Conservation (phyloP, 2,113 vertebrate species). For the Megaceryle maxima region DNA sequence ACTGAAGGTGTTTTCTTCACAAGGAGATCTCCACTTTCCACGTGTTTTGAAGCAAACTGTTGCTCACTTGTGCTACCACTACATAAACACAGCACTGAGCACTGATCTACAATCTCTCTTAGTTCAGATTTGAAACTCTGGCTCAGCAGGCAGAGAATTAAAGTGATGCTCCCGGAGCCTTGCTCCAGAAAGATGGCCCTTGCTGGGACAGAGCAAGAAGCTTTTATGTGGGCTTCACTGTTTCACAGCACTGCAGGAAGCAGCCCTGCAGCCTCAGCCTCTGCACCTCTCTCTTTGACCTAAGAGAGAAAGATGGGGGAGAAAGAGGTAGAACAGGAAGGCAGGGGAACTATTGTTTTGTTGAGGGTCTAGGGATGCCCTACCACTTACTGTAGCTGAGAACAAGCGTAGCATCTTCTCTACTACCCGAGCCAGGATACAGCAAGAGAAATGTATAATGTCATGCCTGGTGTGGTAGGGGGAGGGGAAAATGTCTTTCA, state of each 20-base stretch:
- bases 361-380: not conserved
- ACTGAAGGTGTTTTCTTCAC: not conserved
- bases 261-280: not conserved
- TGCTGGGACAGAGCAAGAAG: not conserved
- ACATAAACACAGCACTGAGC: not conserved
- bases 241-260: not conserved
- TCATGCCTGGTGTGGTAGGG: not conserved
- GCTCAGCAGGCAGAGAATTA: not conserved
- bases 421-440: not conserved
- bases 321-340: not conserved
- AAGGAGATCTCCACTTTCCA: not conserved
- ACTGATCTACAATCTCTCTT: not conserved
- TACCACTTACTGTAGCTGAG: not conserved
- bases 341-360: not conserved
- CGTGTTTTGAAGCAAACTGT: not conserved
- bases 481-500: constrained; percentile 46
- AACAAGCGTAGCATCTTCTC: not conserved
- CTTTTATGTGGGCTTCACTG: not conserved
- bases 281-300: not conserved
- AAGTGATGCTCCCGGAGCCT: not conserved
- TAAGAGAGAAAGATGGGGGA: not conserved
- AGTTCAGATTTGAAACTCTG: not conserved
- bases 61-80: not conserved
- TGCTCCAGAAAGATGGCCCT: not conserved
- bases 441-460: not conserved